Evolutionary conservation across 2,888 invertebrate species (phyloP), one percentile per base, ranked within the genome.

Genomic region (Hyposoter didymator): DNA sequence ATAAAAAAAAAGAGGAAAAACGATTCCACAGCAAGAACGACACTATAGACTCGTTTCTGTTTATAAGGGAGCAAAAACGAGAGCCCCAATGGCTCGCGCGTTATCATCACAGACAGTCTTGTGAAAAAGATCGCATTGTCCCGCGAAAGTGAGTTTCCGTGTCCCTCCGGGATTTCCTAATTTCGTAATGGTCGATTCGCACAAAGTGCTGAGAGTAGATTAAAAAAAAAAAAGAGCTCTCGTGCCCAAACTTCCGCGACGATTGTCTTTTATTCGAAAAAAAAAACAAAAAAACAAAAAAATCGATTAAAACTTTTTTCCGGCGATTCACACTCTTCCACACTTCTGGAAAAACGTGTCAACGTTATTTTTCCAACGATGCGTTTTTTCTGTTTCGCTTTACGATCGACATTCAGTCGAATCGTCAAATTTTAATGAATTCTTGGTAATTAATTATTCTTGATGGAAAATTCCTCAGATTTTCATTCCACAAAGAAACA

Each of bases 181-280:
- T 84, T 84, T 78, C 81, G 72, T 76, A 81, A 84, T 84, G 80
- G 80, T 67, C 84, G 84, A 72, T 80, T 84, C 64, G 8, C 70
- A 70, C 72, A 59, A 59, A 81, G 66, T 45, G 72, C 55, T 28
- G 72, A 59, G 43, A 55, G 76, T 39, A 17, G 52, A 64, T 47
- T 35, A 45, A 64, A 62, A 22, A 32, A 66, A 64, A 39, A 39
- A 39, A 35, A 35, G 22, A 59, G 59, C 12, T 5, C 8, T 47
- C 47, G n/a, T 28, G 3, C n/a, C n/a, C 5, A 39, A 64, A 64
- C 64, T 39, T 64, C n/a, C 17, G 35, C 35, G 22, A 39, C n/a
- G 10, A 35, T 10, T n/a, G n/a, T n/a, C n/a, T 35, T 39, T 39
- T 14, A 4, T 17, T 66, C 2, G 5, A 8, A 3, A 39, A 39